Evolutionary conservation across 2,113 vertebrate species (phyloP), one percentile per base, ranked within the genome.

Genomic region (Heterotis niloticus): DNA sequence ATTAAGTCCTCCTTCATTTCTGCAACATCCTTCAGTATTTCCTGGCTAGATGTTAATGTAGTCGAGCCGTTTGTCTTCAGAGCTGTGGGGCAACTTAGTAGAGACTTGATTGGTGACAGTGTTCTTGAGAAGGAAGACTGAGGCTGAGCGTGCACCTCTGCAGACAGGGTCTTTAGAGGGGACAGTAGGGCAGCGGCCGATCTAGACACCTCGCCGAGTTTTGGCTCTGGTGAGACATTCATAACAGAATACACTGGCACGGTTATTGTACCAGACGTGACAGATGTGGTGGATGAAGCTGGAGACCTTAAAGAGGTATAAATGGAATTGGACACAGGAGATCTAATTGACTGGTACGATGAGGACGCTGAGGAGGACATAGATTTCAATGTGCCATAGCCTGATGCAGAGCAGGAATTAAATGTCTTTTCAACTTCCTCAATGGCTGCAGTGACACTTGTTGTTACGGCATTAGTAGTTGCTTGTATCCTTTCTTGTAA

Each of bases 1-100:
- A 99, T 98, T 60, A 99, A 90, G 91, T 99, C 98, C 87, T 99
- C 94, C 85, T 98, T 99, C 97, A 99, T 99, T 83, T 99, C 97
- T 60, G 96, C 97, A 85, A 99, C 98, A 75, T 99, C 98, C 89
- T 95, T 98, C 78, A 99, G 81, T 81, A 99, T 98, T 85, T 99
- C 98, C 91, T 98, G 98, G 89, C 95, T 99, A 81, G 97, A 96
- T 76, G 98, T 93, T 80, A 96, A 88, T 84, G 94, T 91, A 78
- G 95, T 90, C 52, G 93, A 86, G 7, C 92, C 88, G 57, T 92
- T 89, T 86, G 95, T 83, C 88, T 94, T 95, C 82, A 94, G 92
- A 85, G 95, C 91, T 64, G 95, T 91, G 9, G 96, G 94, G 76
- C 95, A 90, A 81, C 97, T 94, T 85, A 95, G 97, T 71, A 96